phyloP scores from a whole-genome alignment of 2,113 vertebrate species.

The Rissa tridactyla region DNA sequence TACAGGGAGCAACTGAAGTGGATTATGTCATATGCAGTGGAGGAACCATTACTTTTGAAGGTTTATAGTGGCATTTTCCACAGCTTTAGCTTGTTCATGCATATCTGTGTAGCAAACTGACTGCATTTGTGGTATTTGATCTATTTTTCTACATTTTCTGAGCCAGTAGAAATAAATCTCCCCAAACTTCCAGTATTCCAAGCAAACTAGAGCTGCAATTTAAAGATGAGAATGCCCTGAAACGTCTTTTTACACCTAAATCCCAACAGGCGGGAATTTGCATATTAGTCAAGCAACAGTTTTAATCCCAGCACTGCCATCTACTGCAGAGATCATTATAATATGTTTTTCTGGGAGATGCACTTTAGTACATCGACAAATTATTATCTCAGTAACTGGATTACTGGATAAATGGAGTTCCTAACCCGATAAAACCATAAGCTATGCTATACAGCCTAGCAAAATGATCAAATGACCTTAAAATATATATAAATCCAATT shows the following conservation, averaged over 20 bases:
- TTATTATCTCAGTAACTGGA: background rate
- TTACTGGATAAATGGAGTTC: constrained; percentile 1
- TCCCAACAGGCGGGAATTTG: constrained; percentile 59
- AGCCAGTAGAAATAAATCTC: background rate
- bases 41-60: background rate
- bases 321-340: constrained; percentile 61
- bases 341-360: constrained; percentile 5
- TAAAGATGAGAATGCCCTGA: background rate
- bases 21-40: background rate
- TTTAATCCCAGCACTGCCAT: constrained; percentile 78
- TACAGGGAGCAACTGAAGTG: background rate
- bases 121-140: background rate
- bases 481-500: background rate
- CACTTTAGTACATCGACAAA: background rate
- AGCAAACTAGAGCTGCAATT: background rate
- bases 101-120: background rate
- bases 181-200: background rate
- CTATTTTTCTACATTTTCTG: constrained; percentile 10
- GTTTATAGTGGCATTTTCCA: background rate
- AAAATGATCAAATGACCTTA: constrained; percentile 14
- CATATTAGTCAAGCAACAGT: constrained; percentile 65
- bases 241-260: constrained; percentile 50
- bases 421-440: background rate
- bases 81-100: background rate
- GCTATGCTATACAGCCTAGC: background rate